phyloP scores from a whole-genome alignment of 2,113 vertebrate species.

The Ptilonorhynchus violaceus region DNA sequence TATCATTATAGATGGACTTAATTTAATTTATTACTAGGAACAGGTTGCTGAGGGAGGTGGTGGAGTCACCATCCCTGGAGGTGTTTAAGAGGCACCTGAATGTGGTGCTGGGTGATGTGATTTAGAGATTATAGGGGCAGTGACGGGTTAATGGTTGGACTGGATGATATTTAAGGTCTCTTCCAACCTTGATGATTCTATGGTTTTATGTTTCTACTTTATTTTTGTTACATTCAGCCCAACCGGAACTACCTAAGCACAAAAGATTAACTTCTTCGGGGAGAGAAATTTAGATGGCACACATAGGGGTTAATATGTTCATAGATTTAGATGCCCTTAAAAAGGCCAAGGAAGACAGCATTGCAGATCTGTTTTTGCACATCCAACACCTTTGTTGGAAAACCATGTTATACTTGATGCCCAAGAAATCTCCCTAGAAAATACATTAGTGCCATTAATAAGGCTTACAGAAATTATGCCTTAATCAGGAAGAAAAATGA shows the following conservation, averaged over 20 bases:
- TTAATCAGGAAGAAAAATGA: neutral
- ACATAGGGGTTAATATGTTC: neutral
- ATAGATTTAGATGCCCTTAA: neutral
- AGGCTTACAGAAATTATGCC: neutral
- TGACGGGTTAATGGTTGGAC: rapidly evolving
- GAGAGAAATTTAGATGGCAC: neutral
- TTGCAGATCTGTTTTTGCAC: neutral
- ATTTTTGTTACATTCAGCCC: neutral
- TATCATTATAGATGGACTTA: neutral
- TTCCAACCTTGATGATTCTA: neutral
- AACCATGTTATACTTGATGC: neutral
- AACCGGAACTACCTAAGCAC: neutral
- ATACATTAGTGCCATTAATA: neutral
- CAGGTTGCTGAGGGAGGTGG: neutral
- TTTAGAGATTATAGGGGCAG: neutral
- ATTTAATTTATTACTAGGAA: neutral
- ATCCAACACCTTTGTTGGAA: neutral
- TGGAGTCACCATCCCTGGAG: neutral
- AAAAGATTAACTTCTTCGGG: neutral
- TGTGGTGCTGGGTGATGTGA: neutral
- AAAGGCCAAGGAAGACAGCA: neutral
- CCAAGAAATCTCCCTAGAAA: neutral
- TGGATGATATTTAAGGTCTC: neutral
- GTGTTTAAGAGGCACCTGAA: neutral
- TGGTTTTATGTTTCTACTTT: neutral